These are phyloP conservation scores for Syngnathus acus DNA, from an alignment of 2,797 vertebrate genomes.

Conservation along the genomic window DNA sequence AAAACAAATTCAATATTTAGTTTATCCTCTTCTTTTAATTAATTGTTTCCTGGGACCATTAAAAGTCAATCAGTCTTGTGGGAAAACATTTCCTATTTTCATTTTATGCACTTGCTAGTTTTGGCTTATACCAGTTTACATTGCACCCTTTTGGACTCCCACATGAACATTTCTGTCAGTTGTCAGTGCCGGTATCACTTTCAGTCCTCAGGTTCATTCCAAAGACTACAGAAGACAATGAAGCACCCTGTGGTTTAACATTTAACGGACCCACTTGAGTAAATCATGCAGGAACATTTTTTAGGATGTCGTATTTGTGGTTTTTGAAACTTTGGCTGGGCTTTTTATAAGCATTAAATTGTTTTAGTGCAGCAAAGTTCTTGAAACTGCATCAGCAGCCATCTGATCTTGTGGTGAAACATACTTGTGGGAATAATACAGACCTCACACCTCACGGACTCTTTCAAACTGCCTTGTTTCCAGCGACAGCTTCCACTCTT, in stretches of 20 bases:
- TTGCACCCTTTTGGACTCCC: conserved; percentile 34
- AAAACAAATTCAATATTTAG: background rate
- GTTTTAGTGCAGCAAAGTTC: background rate
- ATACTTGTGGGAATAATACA: background rate
- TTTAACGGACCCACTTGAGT: background rate
- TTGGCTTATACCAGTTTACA: conserved; percentile 46
- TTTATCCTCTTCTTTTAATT: conserved; percentile 12
- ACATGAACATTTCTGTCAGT: conserved; percentile 34
- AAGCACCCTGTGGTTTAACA: background rate
- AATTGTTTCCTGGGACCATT: conserved; percentile 51
- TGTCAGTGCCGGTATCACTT: conserved; percentile 33
- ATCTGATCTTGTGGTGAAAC: background rate
- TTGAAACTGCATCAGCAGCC: background rate
- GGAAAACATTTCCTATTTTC: conserved; percentile 35
- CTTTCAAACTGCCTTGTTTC: background rate
- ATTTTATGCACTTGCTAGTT: conserved; percentile 49
- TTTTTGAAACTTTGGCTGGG: background rate
- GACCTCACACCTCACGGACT: background rate
- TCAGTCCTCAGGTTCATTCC: conserved; percentile 20
- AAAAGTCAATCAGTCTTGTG: conserved; percentile 25
- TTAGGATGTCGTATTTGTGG: background rate
- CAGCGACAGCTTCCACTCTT: background rate
- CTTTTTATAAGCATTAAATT: background rate
- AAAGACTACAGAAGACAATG: background rate
- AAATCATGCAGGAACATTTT: background rate